Evolutionary conservation across 2,113 vertebrate species (phyloP).

Genomic region (Brachyistius frenatus): DNA sequence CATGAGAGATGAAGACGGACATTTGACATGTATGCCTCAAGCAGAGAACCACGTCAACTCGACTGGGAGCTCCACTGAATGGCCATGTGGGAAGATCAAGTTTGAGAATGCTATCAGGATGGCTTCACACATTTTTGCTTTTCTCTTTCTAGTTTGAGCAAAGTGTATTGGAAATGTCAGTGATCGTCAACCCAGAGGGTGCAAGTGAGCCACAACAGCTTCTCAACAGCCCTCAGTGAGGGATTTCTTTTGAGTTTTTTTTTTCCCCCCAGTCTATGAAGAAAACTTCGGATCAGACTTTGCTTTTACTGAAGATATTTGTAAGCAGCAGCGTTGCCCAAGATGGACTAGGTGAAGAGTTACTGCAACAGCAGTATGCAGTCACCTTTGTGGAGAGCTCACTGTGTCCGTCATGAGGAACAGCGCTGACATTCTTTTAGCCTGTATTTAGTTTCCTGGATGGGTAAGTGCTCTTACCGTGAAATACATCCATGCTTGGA

Average conservation of each 20-base stretch:
- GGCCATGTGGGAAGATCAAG: constrained; percentile 2
- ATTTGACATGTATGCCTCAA: not conserved
- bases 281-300: not conserved
- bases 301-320: not conserved
- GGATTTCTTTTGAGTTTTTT: too few species aligned
- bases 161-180: not conserved
- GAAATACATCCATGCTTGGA: too few species aligned
- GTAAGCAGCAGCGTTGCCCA: not conserved
- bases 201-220: constrained; percentile 2
- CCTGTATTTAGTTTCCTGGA: constrained; percentile 29
- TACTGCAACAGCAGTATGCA: constrained; percentile 25
- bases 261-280: too few species aligned
- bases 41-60: constrained; percentile 8
- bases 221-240: too few species aligned
- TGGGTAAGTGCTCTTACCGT: constrained; percentile 8
- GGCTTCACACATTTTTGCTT: not conserved
- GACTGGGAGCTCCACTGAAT: not conserved
- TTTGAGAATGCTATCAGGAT: constrained; percentile 3
- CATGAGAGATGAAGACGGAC: constrained; percentile 21
- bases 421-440: constrained; percentile 11
- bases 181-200: not conserved
- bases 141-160: not conserved
- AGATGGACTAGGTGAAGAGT: constrained; percentile 40
- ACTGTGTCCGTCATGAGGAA: constrained; percentile 32
- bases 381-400: constrained; percentile 21